phyloP scores from a whole-genome alignment of 2,113 vertebrate genomes.

The Paradoxurus hermaphroditus region DNA sequence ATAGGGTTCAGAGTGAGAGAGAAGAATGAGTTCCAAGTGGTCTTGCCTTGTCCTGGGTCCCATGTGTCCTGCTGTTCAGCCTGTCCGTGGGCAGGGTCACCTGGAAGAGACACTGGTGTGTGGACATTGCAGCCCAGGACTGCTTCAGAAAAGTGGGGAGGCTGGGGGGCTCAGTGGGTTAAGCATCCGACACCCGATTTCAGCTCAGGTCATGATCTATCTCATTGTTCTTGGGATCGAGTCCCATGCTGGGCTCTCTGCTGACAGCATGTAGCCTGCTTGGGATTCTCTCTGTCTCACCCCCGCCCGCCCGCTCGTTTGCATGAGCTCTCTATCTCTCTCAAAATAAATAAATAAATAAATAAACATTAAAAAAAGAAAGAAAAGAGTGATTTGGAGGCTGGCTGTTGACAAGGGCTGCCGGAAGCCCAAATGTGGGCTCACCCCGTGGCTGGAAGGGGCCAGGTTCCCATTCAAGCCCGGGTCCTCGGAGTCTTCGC shows the following conservation, averaged over 20 bases:
- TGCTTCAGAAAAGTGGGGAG: background rate
- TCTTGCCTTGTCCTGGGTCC: rapidly evolving
- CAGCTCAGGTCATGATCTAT: too few relatives aligned
- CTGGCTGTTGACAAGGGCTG: background rate
- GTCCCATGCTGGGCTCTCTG: too few relatives aligned
- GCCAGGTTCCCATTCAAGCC: background rate
- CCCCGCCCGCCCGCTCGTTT: too few relatives aligned
- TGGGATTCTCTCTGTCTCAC: too few relatives aligned
- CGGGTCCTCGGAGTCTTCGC: background rate
- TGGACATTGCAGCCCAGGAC: background rate
- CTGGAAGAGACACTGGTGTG: background rate
- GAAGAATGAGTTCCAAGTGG: background rate
- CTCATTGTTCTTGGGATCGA: too few relatives aligned
- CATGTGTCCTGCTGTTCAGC: background rate
- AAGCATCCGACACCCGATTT: too few relatives aligned
- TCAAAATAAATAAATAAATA: too few relatives aligned
- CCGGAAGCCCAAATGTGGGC: background rate
- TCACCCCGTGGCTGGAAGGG: background rate
- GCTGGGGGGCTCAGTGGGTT: too few relatives aligned
- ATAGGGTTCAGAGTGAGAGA: background rate
- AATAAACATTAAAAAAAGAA: too few relatives aligned
- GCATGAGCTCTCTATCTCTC: too few relatives aligned
- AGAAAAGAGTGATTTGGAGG: background rate
- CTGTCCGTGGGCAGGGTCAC: background rate
- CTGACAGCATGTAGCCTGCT: too few relatives aligned